phyloP scores from a whole-genome alignment of 2,797 vertebrate genomes.

The Chiropotes sagulatus region DNA sequence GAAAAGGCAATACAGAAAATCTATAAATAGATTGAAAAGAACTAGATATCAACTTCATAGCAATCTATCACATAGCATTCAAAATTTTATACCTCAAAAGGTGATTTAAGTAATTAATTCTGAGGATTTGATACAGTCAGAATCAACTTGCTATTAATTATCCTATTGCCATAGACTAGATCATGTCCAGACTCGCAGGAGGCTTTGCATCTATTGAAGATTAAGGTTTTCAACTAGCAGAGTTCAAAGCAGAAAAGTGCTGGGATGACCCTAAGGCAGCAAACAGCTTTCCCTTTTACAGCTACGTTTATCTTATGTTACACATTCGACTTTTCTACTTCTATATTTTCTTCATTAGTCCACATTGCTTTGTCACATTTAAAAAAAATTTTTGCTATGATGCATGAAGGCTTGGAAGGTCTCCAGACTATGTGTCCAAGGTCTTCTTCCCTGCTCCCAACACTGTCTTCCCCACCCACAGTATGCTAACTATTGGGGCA shows the following conservation, averaged over 20 bases:
- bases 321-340: background rate
- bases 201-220: background rate
- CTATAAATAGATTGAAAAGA: background rate
- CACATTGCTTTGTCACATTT: background rate
- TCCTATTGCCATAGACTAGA: background rate
- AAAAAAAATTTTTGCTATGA: background rate
- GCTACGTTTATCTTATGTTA: background rate
- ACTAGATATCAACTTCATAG: background rate
- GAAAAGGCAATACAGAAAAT: background rate
- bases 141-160: background rate
- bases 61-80: background rate
- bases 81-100: background rate
- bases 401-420: background rate
- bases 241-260: background rate
- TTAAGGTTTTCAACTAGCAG: background rate
- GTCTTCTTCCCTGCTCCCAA: rapidly evolving
- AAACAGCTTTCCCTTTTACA: background rate
- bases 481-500: background rate
- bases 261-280: background rate
- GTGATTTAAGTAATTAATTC: slow-evolving; percentile 15
- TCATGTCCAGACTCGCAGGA: too few species aligned
- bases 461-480: too few species aligned
- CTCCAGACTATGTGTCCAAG: background rate
- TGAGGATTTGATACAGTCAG: background rate
- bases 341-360: background rate